A percentile compares a stretch with the other conserved stretches of the same genome.
Evolutionary conservation across 2,113 vertebrate genomes (phyloP).

Genomic region (Geococcyx californianus): DNA sequence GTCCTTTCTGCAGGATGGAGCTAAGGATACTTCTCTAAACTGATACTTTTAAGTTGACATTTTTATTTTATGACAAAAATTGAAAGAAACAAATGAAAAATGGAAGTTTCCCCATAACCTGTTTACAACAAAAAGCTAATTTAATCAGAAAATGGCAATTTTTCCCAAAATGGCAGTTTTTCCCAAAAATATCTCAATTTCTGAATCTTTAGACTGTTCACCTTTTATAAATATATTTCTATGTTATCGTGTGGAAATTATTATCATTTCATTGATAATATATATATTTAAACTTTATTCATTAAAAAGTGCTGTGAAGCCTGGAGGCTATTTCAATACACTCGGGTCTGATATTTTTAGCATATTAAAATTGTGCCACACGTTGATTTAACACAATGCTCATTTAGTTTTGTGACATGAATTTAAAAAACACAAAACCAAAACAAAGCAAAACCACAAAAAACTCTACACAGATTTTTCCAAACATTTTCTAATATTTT

Average conservation of each 20-base stretch:
- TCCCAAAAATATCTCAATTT: not conserved
- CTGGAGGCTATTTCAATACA: not conserved
- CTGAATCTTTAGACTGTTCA: not conserved
- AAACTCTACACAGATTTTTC: not conserved
- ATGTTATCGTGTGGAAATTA: not conserved
- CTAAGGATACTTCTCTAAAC: not conserved
- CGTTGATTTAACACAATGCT: not conserved
- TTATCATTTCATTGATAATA: not conserved
- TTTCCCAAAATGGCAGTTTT: too few species aligned
- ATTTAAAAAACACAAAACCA: not conserved
- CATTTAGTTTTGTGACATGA: not conserved
- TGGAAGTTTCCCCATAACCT: not conserved
- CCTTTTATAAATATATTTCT: fast-evolving
- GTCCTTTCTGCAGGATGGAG: not conserved
- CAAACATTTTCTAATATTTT: not conserved
- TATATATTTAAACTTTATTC: not conserved
- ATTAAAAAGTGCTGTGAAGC: not conserved
- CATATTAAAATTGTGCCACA: not conserved
- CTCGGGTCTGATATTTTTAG: not conserved
- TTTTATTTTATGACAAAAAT: not conserved
- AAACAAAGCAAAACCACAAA: not conserved
- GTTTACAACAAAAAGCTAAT: not conserved
- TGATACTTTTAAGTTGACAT: not conserved
- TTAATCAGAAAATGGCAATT: not conserved
- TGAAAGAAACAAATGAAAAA: not conserved